Evolutionary conservation across 2,797 vertebrate species (phyloP), one percentile per base, ranked within the genome.

Genomic region (Microctenopoma steveboyesi): DNA sequence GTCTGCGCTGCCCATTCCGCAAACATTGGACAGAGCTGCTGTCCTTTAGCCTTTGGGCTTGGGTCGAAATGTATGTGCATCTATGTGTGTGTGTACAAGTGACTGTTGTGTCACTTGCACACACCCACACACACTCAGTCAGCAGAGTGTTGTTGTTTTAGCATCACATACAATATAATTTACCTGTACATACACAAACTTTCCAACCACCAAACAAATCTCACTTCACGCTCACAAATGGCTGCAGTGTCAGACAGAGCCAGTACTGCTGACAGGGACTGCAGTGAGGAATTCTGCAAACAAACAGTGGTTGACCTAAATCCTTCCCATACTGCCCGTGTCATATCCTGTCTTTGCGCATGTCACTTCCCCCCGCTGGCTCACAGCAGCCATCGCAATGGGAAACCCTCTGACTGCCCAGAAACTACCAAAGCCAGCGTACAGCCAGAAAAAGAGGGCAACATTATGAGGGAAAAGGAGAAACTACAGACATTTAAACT

Each of bases 1-100:
- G 63, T 86, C 78, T 72, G 86, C 74, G 63, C 85, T 73, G 59
- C 86, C 91, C 89, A 85, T 85, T 94, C 78, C 83, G 89, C 79
- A 93, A 91, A 91, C 86, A 83, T 27, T 86, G 92, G 91, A 92
- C 89, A 87, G 81, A 82, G 81, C 80, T 92, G 80, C 83, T 86
- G 93, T 87, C 76, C 89, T 77, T 64, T 69, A 85, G 73, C 77
- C 76, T 81, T 79, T 72, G 74, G 86, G 82, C 49, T 80, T 74
- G 75, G 77, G 80, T 74, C 25, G 33, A 76, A 62, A 55, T 62
- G 48, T 74, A 27, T 64, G 40, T 78, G 15, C 22, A 48, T 51
- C 12, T 67, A n/a, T 71, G 55, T 60, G 57, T 70, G 33, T 58
- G 66, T 30, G 39, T 51, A n/a, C 3, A 8, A 45, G 53, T 35